Evolutionary conservation across 2,888 invertebrate genomes (phyloP), one percentile per base, ranked within the genome.

Genomic region (Amphipyra tragopoginis): DNA sequence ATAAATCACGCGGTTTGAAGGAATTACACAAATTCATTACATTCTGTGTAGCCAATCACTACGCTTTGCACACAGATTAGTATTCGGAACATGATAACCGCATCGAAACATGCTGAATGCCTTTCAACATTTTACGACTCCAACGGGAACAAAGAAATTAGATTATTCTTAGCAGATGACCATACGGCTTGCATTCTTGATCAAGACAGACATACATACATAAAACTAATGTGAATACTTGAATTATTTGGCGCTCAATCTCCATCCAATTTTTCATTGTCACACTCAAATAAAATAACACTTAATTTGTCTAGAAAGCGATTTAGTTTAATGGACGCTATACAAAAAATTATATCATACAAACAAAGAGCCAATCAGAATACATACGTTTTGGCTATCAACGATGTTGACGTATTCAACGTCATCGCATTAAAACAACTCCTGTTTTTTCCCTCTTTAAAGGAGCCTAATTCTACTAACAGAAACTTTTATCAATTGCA

Each of bases 231-330:
- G 14, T 9, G 9, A 13, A 38, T 40, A 47, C 11, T 29, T n/a
- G 1, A 51, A 47, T 7, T 59, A 52, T 55, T 74, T 69, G 75
- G 69, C 69, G 10, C 75, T n/a, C 40, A 39, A 7, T 38, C 1
- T 57, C 13, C 5, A 42, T 11, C 5, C 11, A 40, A 74, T 61
- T 43, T 38, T 40, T 74, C 38, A 60, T 13, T 33, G 44, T 55
- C 70, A 42, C 29, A 38, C 49, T 68, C 48, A 68, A 74, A 74
- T 59, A 39, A 48, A 60, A 44, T n/a, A n/a, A 39, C 43, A 52
- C 47, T 54, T 40, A 29, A 68, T 69, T 60, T 69, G 47, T 58
- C 29, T 11, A 54, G 15, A 13, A 42, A 9, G 49, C 38, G 26
- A 21, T 66, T 67, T 29, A 5, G 39, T 53, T 34, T 42, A 68